Evolutionary conservation across 2,113 vertebrate species (phyloP), one percentile per base, ranked within the genome.

Genomic region (Paramisgurnus dabryanus): DNA sequence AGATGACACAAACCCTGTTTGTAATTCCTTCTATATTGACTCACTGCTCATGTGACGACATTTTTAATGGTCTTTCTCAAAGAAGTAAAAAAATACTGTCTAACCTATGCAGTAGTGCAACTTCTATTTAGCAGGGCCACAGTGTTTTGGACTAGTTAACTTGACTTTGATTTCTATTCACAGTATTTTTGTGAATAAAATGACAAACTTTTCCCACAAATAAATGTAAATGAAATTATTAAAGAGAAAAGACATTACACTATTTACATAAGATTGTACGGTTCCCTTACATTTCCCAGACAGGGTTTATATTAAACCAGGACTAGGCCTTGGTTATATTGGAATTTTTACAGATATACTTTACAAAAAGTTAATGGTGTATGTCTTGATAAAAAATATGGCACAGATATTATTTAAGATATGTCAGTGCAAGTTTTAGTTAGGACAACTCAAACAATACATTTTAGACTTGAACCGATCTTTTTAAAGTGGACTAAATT

Each of bases 61-160:
- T n/a, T 27, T 27, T 27, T 27, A 27, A 27, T 27, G 27, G 27
- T 27, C 27, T 27, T 2, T 27, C 27, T 18, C 9, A 3, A 45
- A 2, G 7, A 55, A 17, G 50, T 50, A 49, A n/a, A 78, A 60
- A 9, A 8, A 10, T n/a, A n/a, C n/a, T 6, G 7, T 3, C 1
- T 47, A 47, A 47, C 10, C 18, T 34, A 43, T 15, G 18, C 50
- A 68, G 50, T 43, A 17, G 17, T 40, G 17, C n/a, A 53, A 27
- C 40, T n/a, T 53, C 34, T 17, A 13, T 40, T 27, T 17, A 58
- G 12, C 22, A 27, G 67, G 50, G 41, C 6, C 81, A 82, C 68
- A 79, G 77, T 75, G 78, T 70, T 76, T 70, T 80, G 57, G 45
- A n/a, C 64, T 58, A 40, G 34, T 15, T 22, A 39, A 17, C 53